Conservation (phyloP, 2,888 invertebrate genomes). For the Eilema sororculum region DNA sequence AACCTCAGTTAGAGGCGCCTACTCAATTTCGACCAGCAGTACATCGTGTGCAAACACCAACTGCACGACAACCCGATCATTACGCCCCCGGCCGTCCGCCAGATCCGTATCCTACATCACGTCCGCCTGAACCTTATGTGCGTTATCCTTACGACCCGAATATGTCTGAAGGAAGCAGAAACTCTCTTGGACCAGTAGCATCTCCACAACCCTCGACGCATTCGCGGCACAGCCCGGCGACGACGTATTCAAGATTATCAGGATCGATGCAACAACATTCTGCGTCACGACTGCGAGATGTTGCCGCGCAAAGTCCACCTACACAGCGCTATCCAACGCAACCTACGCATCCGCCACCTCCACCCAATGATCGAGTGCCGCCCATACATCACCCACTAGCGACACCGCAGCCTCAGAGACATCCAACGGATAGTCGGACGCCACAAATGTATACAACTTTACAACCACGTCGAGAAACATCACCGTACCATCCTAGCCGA, state of each 20-base stretch:
- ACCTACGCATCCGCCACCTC: constrained; percentile 72
- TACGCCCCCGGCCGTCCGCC: constrained; percentile 75
- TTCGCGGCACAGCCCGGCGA: constrained; percentile 72
- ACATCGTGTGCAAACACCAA: constrained; percentile 74
- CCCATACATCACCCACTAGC: constrained; percentile 81
- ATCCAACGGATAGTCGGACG: constrained; percentile 66
- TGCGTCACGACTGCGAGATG: constrained; percentile 71
- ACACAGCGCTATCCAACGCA: constrained; percentile 72
- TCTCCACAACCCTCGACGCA: constrained; percentile 75
- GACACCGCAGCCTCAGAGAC: constrained; percentile 65
- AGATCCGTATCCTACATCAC: constrained; percentile 75
- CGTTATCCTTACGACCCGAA: constrained; percentile 76
- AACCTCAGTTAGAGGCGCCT: constrained; percentile 67
- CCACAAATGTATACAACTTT: constrained; percentile 68
- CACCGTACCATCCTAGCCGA: constrained; percentile 64
- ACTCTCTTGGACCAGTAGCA: constrained; percentile 66
- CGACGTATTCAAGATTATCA: constrained; percentile 75
- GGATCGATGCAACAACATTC: constrained; percentile 75
- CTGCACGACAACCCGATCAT: constrained; percentile 73
- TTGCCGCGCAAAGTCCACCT: constrained; percentile 70
- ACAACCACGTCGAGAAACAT: constrained; percentile 73
- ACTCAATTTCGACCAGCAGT: constrained; percentile 66
- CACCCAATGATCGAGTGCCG: constrained; percentile 81
- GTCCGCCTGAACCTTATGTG: constrained; percentile 74
- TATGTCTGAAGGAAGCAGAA: constrained; percentile 67